Evolutionary conservation across 2,888 invertebrate genomes (phyloP).

Genomic region (Machimus rusticus): DNA sequence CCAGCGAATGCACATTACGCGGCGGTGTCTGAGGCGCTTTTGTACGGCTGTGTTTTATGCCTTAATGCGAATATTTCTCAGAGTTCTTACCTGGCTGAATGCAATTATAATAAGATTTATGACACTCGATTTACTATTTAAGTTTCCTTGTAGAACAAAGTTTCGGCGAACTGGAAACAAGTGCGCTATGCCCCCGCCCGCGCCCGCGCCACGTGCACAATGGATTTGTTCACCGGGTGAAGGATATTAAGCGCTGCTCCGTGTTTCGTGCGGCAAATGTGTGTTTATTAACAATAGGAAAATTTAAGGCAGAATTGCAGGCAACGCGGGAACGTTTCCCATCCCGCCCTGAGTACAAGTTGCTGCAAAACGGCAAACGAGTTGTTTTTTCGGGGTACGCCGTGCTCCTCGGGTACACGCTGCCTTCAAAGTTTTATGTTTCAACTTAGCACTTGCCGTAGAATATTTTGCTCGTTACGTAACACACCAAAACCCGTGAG

Average conservation of each 20-base stretch:
- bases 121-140: constrained; percentile 24
- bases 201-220: background rate
- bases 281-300: background rate
- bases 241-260: background rate
- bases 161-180: constrained; percentile 10
- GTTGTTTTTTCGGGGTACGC: background rate
- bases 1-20: constrained; percentile 15
- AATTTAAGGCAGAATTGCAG: background rate
- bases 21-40: constrained; percentile 31
- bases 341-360: background rate
- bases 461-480: background rate
- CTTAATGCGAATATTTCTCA: constrained; percentile 34
- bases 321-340: background rate
- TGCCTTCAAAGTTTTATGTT: background rate
- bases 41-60: constrained; percentile 37
- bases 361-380: background rate
- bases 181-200: background rate
- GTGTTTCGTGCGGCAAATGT: background rate
- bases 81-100: constrained; percentile 4
- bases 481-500: background rate
- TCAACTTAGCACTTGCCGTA: background rate
- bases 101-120: constrained; percentile 37
- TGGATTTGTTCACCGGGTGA: background rate
- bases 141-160: constrained; percentile 3
- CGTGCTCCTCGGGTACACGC: background rate